Percentiles rank a stretch among this genome's conserved stretches.
Evolutionary conservation across 2,797 vertebrate species (phyloP).

Genomic region (Borostomias antarcticus): DNA sequence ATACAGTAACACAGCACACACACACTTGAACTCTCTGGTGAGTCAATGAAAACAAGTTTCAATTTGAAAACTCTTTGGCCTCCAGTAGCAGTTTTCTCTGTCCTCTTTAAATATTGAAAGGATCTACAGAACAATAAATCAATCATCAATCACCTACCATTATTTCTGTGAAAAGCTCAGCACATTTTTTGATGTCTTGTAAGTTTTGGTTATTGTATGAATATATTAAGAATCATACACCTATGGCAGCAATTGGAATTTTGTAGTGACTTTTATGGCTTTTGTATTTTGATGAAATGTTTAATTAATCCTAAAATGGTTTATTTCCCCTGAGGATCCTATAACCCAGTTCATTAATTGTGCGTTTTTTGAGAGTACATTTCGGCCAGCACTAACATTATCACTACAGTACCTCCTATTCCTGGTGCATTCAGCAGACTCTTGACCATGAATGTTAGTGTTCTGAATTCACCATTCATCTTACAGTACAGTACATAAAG

Average conservation of each 20-base stretch:
- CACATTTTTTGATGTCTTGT: too few relatives aligned
- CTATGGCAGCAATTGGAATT: neutral
- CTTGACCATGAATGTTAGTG: constrained; percentile 43
- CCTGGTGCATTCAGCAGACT: constrained; percentile 31
- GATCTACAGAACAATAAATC: too few relatives aligned
- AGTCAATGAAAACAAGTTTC: neutral
- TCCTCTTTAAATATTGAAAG: too few relatives aligned
- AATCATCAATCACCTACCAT: too few relatives aligned
- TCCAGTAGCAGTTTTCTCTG: too few relatives aligned
- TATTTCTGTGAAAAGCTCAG: too few relatives aligned
- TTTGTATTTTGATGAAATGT: constrained; percentile 35
- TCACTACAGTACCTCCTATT: constrained; percentile 24
- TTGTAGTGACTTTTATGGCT: constrained; percentile 12
- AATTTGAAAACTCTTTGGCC: too few relatives aligned
- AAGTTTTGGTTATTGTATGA: too few relatives aligned
- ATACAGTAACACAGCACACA: constrained; percentile 1
- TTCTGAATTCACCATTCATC: constrained; percentile 55
- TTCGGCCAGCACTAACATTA: constrained; percentile 22
- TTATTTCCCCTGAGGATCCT: constrained; percentile 46
- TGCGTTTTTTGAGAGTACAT: constrained; percentile 36
- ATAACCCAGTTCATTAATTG: constrained; percentile 49
- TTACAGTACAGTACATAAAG: constrained; percentile 45
- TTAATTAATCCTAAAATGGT: constrained; percentile 29
- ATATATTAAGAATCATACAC: neutral
- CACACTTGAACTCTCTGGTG: constrained; percentile 1